Percentiles rank a stretch among this genome's conserved stretches.
Evolutionary conservation across 2,113 vertebrate genomes (phyloP).

Genomic region (Esox niger): DNA sequence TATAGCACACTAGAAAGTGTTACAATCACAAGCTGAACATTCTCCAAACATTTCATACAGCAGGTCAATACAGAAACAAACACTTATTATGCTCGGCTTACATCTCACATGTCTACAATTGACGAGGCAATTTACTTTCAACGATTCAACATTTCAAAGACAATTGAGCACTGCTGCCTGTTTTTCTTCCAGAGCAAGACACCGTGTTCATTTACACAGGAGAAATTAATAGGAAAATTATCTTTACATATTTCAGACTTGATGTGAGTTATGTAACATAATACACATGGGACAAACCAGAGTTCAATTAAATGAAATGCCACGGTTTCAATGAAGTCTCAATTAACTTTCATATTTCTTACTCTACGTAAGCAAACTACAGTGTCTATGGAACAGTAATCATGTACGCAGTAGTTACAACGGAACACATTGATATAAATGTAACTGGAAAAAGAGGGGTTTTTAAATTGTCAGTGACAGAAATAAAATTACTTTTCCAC

Average conservation of each 20-base stretch:
- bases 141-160: constrained; percentile 4
- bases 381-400: not conserved
- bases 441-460: not conserved
- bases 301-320: no score
- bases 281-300: not conserved
- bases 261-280: not conserved
- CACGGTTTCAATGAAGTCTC: no score
- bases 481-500: not conserved
- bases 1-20: constrained; percentile 13
- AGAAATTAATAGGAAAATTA: not conserved
- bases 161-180: not conserved
- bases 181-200: not conserved
- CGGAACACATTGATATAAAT: not conserved
- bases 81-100: not conserved
- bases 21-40: constrained; percentile 29
- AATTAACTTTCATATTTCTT: not conserved
- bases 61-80: not conserved
- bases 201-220: not conserved
- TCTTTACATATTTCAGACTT: not conserved
- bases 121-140: not conserved
- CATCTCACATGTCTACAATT: constrained; percentile 5
- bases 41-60: constrained; percentile 27
- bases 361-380: not conserved
- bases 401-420: not conserved
- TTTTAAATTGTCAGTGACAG: not conserved